phyloP scores from a whole-genome alignment of 2,888 invertebrate genomes.

The Phalera bucephala region DNA sequence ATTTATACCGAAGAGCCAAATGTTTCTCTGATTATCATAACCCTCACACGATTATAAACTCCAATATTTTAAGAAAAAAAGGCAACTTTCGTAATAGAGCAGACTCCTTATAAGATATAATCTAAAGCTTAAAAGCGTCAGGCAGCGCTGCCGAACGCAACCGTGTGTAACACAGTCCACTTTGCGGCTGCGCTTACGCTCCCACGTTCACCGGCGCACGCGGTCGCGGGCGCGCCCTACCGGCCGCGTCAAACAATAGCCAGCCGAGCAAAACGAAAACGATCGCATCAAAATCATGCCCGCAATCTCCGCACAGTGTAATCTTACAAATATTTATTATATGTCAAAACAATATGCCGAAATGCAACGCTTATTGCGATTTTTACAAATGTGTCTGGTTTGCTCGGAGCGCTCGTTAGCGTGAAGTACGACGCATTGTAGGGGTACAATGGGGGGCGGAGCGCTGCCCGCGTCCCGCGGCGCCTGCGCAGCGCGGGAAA shows the following conservation, averaged over 20 bases:
- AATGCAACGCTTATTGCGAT: slow-evolving; percentile 79
- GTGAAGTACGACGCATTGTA: slow-evolving; percentile 79
- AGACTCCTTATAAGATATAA: slow-evolving; percentile 3
- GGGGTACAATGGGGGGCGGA: slow-evolving; percentile 75
- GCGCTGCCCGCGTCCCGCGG: slow-evolving; percentile 63
- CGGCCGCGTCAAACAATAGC: slow-evolving; percentile 53
- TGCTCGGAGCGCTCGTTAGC: slow-evolving; percentile 80
- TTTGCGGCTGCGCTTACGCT: slow-evolving; percentile 31
- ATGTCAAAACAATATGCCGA: slow-evolving; percentile 83
- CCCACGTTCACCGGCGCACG: slow-evolving; percentile 24
- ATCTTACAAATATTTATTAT: slow-evolving; percentile 82
- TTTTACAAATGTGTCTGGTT: slow-evolving; percentile 81
- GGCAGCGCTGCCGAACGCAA: slow-evolving; percentile 63
- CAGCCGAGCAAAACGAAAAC: slow-evolving; percentile 49
- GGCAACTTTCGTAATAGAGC: not conserved
- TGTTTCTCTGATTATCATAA: no score
- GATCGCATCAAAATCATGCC: slow-evolving; percentile 67
- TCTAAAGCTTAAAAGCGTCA: slow-evolving; percentile 41
- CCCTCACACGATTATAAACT: no score
- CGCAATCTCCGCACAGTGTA: slow-evolving; percentile 67
- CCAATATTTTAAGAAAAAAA: no score
- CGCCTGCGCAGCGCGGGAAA: slow-evolving; percentile 57
- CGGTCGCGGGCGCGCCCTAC: slow-evolving; percentile 36
- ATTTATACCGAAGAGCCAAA: no score
- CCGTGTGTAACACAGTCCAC: slow-evolving; percentile 74